Base-by-base conservation (phyloP, 2,113 vertebrate genomes). In the Embiotoca jacksoni region DNA sequence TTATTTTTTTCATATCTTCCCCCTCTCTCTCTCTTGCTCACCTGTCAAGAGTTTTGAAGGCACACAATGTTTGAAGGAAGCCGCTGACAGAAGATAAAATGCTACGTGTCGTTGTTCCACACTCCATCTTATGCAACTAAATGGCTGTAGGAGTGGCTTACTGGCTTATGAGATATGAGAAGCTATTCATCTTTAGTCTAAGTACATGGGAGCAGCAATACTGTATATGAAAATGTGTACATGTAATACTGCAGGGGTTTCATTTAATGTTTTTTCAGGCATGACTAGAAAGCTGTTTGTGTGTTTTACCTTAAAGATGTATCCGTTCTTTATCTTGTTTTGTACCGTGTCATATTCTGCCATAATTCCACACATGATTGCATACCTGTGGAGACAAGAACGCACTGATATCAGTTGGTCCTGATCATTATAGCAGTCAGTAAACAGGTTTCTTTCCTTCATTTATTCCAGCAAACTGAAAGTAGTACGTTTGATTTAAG, bases 261-360 rank as follows among this genome's bases (percentile, higher is more conserved):
- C 15, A 6, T 44, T 8, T 3, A 55, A 6, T 33, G 37, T 41
- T 32, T 50, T 44, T 32, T 8, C 41, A 47, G 62, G 15, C 36
- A 36, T 4, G n/a, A 52, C 9, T 4, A 13, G 5, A 15, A 14
- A 1, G 37, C 6, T 13, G 39, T 59, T 7, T 44, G 15, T 36
- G 10, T 49, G 23, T 88, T 88, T 92, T 93, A 99, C 98, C 96
- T 99, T 98, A 88, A 99, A 99, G 79, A 96, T 93, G 88, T 96
- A 95, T 71, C 97, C 98, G 79, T 96, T 97, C 94, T 95, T 98
- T 89, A 99, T 96, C 95, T 96, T 99, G 94, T 98, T 97, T 90
- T 99, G 98, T 79, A 99, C 81, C 35, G 94, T 97, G 79, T 99
- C 98, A 85, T 96, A 97, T 68, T 98, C 96, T 52, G 98, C 96